phyloP scores from a whole-genome alignment of 1,140 invertebrate species.

The Trichogramma pretiosum region DNA sequence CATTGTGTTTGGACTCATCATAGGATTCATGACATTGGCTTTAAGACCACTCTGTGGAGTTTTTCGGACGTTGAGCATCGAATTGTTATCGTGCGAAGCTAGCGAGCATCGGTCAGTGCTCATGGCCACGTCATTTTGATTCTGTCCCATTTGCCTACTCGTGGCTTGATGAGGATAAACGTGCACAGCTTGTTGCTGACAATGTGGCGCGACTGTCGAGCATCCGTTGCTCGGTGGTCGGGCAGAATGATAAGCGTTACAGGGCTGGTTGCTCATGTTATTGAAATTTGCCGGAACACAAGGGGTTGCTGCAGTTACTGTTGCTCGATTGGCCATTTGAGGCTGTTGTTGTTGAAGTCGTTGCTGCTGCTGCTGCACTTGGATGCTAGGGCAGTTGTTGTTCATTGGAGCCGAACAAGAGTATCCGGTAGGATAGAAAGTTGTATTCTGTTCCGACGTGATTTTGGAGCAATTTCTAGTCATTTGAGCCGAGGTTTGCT shows the following conservation, averaged over 20 bases:
- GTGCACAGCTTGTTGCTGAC: constrained; percentile 24
- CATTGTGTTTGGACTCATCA: constrained; percentile 13
- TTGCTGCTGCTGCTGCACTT: too few species aligned
- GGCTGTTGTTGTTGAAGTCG: too few species aligned
- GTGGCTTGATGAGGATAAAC: constrained; percentile 1
- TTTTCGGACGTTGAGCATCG: background rate
- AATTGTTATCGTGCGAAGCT: constrained; percentile 16
- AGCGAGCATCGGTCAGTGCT: constrained; percentile 22
- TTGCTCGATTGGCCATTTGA: constrained; percentile 20
- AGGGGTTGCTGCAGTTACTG: too few species aligned
- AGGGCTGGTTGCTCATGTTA: too few species aligned
- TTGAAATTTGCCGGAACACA: constrained; percentile 15
- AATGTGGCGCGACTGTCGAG: constrained; percentile 33
- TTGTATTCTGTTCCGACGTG: constrained; percentile 32
- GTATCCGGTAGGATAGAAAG: constrained; percentile 27
- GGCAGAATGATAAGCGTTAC: constrained; percentile 14
- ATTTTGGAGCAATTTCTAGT: constrained; percentile 39
- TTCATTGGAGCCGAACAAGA: constrained; percentile 29
- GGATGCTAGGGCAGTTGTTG: constrained; percentile 30
- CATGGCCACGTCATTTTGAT: constrained; percentile 21
- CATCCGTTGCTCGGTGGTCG: constrained; percentile 21
- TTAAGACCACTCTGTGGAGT: too few species aligned
- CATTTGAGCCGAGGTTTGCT: constrained; percentile 46
- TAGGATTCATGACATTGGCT: constrained; percentile 5
- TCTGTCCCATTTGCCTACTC: constrained; percentile 8